These are phyloP conservation scores for Brachyhypopomus gauderio DNA, from an alignment of 2,113 vertebrate genomes.

Conservation along the genomic window DNA sequence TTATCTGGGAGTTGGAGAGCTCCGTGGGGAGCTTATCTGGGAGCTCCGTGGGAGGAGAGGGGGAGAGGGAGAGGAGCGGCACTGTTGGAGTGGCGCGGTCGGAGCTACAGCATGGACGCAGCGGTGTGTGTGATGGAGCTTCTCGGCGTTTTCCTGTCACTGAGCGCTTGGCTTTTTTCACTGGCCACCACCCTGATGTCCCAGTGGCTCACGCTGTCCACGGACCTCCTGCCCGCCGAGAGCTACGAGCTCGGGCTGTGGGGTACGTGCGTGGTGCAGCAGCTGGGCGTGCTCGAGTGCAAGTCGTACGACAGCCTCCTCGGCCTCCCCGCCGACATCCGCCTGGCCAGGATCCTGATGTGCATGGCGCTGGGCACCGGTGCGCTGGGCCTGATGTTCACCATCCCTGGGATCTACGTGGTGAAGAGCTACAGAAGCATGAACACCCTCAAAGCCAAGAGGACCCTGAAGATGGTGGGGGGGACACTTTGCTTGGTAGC, in stretches of 20 bases:
- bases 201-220: slow-evolving; percentile 58
- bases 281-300: slow-evolving; percentile 45
- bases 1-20: not conserved
- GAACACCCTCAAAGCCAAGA: slow-evolving; percentile 49
- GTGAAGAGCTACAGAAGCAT: slow-evolving; percentile 55
- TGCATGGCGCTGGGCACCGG: slow-evolving; percentile 36
- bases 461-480: slow-evolving; percentile 45
- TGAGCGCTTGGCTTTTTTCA: slow-evolving; percentile 58
- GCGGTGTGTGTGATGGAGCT: slow-evolving; percentile 40
- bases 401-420: slow-evolving; percentile 52
- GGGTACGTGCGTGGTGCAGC: slow-evolving; percentile 59
- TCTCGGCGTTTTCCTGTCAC: slow-evolving; percentile 41
- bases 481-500: slow-evolving; percentile 40
- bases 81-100: slow-evolving; percentile 28
- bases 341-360: slow-evolving; percentile 52
- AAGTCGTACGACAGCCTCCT: slow-evolving; percentile 49
- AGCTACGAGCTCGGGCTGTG: slow-evolving; percentile 63
- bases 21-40: too few relatives aligned
- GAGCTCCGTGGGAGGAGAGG: not conserved
- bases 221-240: slow-evolving; percentile 57
- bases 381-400: slow-evolving; percentile 42
- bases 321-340: slow-evolving; percentile 54
- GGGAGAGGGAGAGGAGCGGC: slow-evolving; percentile 38
- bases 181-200: slow-evolving; percentile 56
- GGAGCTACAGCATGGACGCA: slow-evolving; percentile 46